Evolutionary conservation across 2,888 invertebrate species (phyloP), one percentile per base, ranked within the genome.

Genomic region (Netelia fuscicornis): DNA sequence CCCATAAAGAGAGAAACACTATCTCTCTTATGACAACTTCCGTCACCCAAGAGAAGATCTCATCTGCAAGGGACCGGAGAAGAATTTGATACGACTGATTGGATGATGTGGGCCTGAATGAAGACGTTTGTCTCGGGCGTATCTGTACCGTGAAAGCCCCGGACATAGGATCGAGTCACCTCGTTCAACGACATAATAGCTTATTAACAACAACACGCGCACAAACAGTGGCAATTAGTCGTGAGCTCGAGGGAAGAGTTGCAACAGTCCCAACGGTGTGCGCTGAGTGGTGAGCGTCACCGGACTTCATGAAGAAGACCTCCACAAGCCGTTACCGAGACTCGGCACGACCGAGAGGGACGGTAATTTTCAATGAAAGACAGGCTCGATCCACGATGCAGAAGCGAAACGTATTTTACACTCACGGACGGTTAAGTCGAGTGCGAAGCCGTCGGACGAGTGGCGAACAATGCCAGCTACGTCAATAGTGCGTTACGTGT

Each of bases 171-270:
- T 0, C 37, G 37, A 37, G 37, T 37, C 37, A 37, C 37, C 65
- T 42, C 52, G 48, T 65, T 83, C 83, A 88, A 90, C 87, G 86
- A 87, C 88, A 85, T 88, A 88, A 90, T 88, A 87, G 87, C 87
- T 87, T 89, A 87, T 90, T 90, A 88, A 86, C 85, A 83, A 80
- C 37, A 67, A 13, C 20, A 56, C 72, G 44, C 72, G 37, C 71
- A 76, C 72, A 82, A 80, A 76, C n/a, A 23, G 67, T 48, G 65
- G 72, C 62, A 84, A 81, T 83, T 81, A 81, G 52, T 86, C 76
- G 74, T 56, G 68, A 64, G 23, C 79, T 71, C 68, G 76, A 67
- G 70, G 72, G 72, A 81, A 74, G 68, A 81, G 72, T 68, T 81
- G 77, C 81, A 84, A 77, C 70, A 60, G 68, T 58, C 58, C 62